phyloP scores from a whole-genome alignment of 2,797 vertebrate genomes.

The Setipinna tenuifilis region DNA sequence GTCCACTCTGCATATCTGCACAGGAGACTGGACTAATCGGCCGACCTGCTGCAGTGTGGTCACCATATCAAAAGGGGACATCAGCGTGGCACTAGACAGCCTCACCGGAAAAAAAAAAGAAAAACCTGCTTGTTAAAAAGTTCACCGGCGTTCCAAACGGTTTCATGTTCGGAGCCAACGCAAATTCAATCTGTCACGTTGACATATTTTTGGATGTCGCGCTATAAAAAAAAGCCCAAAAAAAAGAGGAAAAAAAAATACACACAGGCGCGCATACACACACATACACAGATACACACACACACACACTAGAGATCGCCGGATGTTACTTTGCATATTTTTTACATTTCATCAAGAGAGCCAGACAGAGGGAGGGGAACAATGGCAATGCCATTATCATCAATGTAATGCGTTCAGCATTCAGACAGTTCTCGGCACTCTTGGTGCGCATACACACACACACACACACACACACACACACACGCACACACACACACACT shows the following conservation, averaged over 20 bases:
- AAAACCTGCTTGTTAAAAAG: constrained; percentile 48
- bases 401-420: constrained; percentile 55
- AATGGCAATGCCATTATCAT: constrained; percentile 30
- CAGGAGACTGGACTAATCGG: constrained; percentile 72
- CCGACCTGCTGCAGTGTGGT: constrained; percentile 63
- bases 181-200: constrained; percentile 53
- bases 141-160: constrained; percentile 42
- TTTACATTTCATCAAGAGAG: constrained; percentile 38
- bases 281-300: not conserved
- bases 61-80: constrained; percentile 56
- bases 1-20: constrained; percentile 64
- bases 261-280: not conserved
- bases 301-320: constrained; percentile 40
- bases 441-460: constrained; percentile 41
- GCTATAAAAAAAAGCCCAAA: constrained; percentile 25
- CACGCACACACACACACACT: constrained; percentile 24
- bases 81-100: constrained; percentile 56
- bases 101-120: constrained; percentile 8
- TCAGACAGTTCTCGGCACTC: constrained; percentile 40
- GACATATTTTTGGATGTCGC: constrained; percentile 43
- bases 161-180: constrained; percentile 41
- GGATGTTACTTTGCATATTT: constrained; percentile 44
- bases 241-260: not conserved
- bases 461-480: not conserved
- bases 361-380: constrained; percentile 10